Conservation (phyloP, 2,888 invertebrate genomes). For the Zaprionus bogoriensis region DNA sequence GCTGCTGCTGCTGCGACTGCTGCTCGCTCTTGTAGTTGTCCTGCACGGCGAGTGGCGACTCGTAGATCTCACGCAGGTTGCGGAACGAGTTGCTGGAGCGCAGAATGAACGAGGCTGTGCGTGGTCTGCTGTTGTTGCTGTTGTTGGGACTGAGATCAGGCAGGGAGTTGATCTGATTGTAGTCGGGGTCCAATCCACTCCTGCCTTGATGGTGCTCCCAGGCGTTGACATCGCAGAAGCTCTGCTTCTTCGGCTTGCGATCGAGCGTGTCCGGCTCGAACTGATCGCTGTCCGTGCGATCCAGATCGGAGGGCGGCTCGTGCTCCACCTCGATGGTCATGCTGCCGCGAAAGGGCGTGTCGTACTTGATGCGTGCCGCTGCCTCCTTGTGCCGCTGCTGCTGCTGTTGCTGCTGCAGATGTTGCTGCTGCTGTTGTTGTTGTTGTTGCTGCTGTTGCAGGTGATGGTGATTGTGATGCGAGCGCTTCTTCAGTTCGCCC, state of each 20-base stretch:
- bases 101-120: slow-evolving; percentile 85
- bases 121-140: slow-evolving; percentile 33
- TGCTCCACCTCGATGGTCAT: slow-evolving; percentile 93
- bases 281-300: slow-evolving; percentile 87
- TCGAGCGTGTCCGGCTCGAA: slow-evolving; percentile 94
- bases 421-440: slow-evolving; percentile 42
- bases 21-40: slow-evolving; percentile 79
- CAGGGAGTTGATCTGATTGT: slow-evolving; percentile 69
- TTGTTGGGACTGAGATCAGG: slow-evolving; percentile 69
- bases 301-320: slow-evolving; percentile 90
- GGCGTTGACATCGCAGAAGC: slow-evolving; percentile 83
- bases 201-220: slow-evolving; percentile 84
- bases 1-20: slow-evolving; percentile 53
- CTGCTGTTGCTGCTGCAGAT: slow-evolving; percentile 46
- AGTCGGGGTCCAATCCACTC: slow-evolving; percentile 58
- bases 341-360: slow-evolving; percentile 88
- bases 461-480: slow-evolving; percentile 43
- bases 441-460: slow-evolving; percentile 60
- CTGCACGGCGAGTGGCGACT: slow-evolving; percentile 85
- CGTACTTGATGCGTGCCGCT: slow-evolving; percentile 84
- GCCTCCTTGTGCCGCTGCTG: slow-evolving; percentile 73
- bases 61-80: slow-evolving; percentile 89
- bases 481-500: slow-evolving; percentile 78
- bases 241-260: slow-evolving; percentile 87
- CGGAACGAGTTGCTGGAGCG: slow-evolving; percentile 89